phyloP scores from a whole-genome alignment of 2,888 invertebrate genomes.

The Ormyrus pomaceus region DNA sequence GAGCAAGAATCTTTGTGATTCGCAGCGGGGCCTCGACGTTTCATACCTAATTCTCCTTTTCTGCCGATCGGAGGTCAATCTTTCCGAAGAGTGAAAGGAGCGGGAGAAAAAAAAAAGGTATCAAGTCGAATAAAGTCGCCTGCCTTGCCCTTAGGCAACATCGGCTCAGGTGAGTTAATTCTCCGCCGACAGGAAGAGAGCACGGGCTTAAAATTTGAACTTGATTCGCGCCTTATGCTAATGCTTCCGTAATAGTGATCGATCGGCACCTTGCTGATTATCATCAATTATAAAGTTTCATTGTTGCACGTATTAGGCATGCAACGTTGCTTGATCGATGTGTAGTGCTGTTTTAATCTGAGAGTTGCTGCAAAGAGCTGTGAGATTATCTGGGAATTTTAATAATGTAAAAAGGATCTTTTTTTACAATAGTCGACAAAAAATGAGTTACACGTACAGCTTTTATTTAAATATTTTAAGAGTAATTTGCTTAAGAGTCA shows the following conservation, averaged over 20 bases:
- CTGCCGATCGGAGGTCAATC: conserved; percentile 28
- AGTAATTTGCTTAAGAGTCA: too few species aligned
- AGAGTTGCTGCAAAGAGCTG: too few species aligned
- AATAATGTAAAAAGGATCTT: too few species aligned
- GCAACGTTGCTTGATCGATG: too few species aligned
- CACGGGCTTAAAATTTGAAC: conserved; percentile 17
- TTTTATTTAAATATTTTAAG: too few species aligned
- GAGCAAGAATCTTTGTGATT: not conserved
- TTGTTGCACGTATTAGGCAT: not conserved
- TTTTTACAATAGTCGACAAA: too few species aligned
- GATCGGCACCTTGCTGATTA: not conserved
- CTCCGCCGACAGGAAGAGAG: not conserved
- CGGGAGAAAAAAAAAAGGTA: not conserved
- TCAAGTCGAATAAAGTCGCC: conserved; percentile 1
- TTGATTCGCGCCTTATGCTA: conserved; percentile 10
- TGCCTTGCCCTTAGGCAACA: not conserved
- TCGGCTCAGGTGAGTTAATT: not conserved
- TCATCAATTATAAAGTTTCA: not conserved
- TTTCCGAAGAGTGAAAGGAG: conserved; percentile 42
- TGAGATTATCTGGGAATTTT: too few species aligned
- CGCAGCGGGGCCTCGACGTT: conserved; percentile 9
- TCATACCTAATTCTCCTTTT: conserved; percentile 38
- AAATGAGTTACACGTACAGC: too few species aligned
- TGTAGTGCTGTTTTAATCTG: too few species aligned
- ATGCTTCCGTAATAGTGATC: conserved; percentile 31